Percentiles rank a stretch among this genome's conserved stretches.
Evolutionary conservation across 2,113 vertebrate genomes (phyloP).

Genomic region (Fulica atra): DNA sequence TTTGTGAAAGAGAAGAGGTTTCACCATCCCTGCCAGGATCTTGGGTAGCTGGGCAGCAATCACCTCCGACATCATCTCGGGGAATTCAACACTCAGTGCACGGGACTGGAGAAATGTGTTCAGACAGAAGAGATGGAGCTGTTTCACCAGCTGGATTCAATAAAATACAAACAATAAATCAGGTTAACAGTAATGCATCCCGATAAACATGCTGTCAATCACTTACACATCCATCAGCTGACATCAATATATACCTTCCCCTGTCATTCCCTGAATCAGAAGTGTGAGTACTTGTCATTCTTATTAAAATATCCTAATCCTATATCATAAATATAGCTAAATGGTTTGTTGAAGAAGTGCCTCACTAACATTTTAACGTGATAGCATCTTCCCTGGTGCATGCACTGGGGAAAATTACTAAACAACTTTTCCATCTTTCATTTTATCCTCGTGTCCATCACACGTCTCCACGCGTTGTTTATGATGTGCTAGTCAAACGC

Average conservation of each 20-base stretch:
- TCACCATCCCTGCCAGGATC: slow-evolving; percentile 98
- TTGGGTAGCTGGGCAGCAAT: slow-evolving; percentile 96
- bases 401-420: accelerated
- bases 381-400: background rate
- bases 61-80: slow-evolving; percentile 99
- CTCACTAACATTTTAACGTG: background rate
- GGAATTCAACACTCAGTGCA: slow-evolving; percentile 93
- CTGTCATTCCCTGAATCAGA: background rate
- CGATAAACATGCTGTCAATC: background rate
- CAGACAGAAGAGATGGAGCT: slow-evolving; percentile 95
- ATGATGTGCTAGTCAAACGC: background rate
- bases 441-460: background rate
- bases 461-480: background rate
- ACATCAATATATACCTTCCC: background rate
- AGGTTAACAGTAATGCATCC: background rate
- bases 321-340: background rate
- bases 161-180: slow-evolving; percentile 47
- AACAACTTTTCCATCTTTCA: background rate
- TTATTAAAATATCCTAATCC: background rate
- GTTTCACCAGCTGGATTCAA: slow-evolving; percentile 90
- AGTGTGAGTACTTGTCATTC: background rate
- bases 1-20: slow-evolving; percentile 93
- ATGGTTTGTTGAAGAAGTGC: background rate
- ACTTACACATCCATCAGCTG: background rate
- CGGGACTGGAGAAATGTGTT: slow-evolving; percentile 97